Evolutionary conservation across 2,888 invertebrate genomes (phyloP), one percentile per base, ranked within the genome.

Genomic region (Metalampra italica): DNA sequence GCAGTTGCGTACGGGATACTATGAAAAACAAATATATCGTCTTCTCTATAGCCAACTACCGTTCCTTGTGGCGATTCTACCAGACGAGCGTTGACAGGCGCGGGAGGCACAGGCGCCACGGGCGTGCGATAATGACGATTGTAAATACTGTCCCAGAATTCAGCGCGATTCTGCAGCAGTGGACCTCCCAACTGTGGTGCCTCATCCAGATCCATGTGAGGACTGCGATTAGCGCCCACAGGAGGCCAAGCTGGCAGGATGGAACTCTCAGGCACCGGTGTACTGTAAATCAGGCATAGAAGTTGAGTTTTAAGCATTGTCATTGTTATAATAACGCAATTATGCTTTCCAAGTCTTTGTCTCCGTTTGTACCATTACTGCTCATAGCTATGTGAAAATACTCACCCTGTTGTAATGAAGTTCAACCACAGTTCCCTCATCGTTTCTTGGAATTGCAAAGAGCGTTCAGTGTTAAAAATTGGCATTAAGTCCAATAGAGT

Each of bases 81-180:
- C 3, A 70, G 3, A 22, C 56, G 54, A 8, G 36, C 36, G 0
- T 5, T 22, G 22, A 5, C 22, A 0, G 43, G n/a, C 9, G 49
- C 47, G 7, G 52, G 55, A 11, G 37, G 1, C 7, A 59, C 56
- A 0, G 75, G 71, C 1, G 70, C 51, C 7, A 56, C 45, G 0
- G 77, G 74, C 2, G 55, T 30, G 5, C 66, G 56, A 45, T 73
- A 75, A 51, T 75, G 51, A 42, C 66, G 60, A 2, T 57, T 51
- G 52, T 78, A 79, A 36, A 78, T 66, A 12, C 49, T 39, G 36
- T 74, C 66, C 77, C 78, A 78, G 50, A 78, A 68, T 7, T 42
- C 46, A 7, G 52, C 41, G 14, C 72, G 66, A 0, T 52, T 49
- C 13, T 56, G 50, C 5, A 68, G 52, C 34, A 70, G 50, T 1